Conservation (phyloP, 2,888 invertebrate species). For the Platynereis dumerilii region DNA sequence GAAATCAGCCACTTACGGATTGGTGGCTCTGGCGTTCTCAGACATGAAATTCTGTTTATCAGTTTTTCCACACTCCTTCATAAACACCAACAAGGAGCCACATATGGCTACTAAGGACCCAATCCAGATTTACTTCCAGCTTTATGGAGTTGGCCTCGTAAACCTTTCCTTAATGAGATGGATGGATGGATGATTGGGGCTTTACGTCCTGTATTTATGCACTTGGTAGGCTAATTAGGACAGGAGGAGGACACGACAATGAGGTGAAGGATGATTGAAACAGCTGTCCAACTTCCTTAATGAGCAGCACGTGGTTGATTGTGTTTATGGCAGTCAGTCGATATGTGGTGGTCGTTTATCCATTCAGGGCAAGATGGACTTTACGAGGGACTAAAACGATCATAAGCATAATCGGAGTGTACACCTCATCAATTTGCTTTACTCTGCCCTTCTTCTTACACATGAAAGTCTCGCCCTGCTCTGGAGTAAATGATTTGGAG, state of each 20-base stretch:
- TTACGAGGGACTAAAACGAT: slow-evolving; percentile 69
- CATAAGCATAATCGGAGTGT: slow-evolving; percentile 71
- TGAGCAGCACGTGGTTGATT: slow-evolving; percentile 79
- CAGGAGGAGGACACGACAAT: no score
- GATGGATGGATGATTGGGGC: no score
- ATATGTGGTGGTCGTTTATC: slow-evolving; percentile 78
- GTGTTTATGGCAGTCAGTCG: slow-evolving; percentile 76
- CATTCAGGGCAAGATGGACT: slow-evolving; percentile 68
- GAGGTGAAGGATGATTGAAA: no score
- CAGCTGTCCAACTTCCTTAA: no score
- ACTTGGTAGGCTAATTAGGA: no score
- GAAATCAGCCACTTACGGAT: slow-evolving; percentile 79
- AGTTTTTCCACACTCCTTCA: slow-evolving; percentile 68
- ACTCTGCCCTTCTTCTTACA: slow-evolving; percentile 68
- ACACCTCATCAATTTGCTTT: slow-evolving; percentile 71
- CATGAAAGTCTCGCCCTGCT: slow-evolving; percentile 10
- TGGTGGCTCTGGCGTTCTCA: slow-evolving; percentile 77
- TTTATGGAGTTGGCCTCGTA: slow-evolving; percentile 51
- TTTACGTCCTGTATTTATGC: no score
- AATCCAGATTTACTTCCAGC: slow-evolving; percentile 45
- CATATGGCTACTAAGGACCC: slow-evolving; percentile 68
- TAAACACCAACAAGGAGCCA: slow-evolving; percentile 44
- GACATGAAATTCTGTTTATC: slow-evolving; percentile 69
- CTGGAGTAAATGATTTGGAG: neutral
- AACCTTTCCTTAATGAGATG: slow-evolving; percentile 60